Percentiles rank a stretch among this genome's conserved stretches.
Conservation (phyloP, 2,113 vertebrate genomes). For the Tachysurus vachellii region DNA sequence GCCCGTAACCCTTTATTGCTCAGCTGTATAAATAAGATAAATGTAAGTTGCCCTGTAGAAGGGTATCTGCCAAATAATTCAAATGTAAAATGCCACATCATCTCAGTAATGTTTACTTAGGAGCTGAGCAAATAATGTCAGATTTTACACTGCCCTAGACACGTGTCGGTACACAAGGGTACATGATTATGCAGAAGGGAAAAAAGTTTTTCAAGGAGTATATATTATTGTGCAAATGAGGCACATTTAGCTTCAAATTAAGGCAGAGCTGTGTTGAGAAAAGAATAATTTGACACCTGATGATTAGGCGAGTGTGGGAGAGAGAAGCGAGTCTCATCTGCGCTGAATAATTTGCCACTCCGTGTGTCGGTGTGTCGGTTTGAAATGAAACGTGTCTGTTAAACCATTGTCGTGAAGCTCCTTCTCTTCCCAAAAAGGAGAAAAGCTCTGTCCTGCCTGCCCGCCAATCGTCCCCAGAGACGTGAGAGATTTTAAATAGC, state of each 20-base stretch:
- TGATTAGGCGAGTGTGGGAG: conserved; percentile 22
- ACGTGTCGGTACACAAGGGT: conserved; percentile 12
- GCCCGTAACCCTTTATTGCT: too few relatives aligned
- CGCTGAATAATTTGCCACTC: conserved; percentile 36
- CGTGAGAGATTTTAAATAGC: conserved; percentile 8
- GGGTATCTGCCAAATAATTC: too few relatives aligned
- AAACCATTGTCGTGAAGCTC: background rate
- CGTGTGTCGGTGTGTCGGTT: background rate
- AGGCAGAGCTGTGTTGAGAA: conserved; percentile 31
- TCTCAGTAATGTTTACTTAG: background rate
- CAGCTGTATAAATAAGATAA: too few relatives aligned
- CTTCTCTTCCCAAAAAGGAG: background rate
- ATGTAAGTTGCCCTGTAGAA: too few relatives aligned
- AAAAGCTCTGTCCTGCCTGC: background rate
- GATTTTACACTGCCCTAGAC: conserved; percentile 6
- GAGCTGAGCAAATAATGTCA: conserved; percentile 2
- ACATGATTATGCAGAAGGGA: conserved; percentile 40
- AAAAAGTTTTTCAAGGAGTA: conserved; percentile 10
- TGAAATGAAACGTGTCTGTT: background rate
- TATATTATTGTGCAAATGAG: conserved; percentile 48
- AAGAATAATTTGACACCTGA: conserved; percentile 38
- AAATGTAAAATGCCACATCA: background rate
- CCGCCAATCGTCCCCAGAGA: background rate
- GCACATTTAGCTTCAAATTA: conserved; percentile 46
- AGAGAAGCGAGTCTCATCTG: conserved; percentile 36